Evolutionary conservation across 2,888 invertebrate species (phyloP).

Genomic region (Lumbricus terrestris): DNA sequence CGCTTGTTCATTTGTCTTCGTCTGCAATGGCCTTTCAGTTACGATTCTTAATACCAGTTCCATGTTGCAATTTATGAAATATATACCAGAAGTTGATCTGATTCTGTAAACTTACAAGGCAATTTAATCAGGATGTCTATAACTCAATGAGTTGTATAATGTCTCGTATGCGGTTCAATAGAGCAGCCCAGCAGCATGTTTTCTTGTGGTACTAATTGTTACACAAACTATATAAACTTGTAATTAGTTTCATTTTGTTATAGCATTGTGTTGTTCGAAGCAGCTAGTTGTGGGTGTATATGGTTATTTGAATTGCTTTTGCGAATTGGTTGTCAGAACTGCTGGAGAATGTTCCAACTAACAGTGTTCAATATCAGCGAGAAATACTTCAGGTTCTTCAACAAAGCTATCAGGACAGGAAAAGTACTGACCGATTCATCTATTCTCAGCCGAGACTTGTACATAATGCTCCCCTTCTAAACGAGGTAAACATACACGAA

Average conservation of each 20-base stretch:
- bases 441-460: constrained; percentile 4
- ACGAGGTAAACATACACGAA: background rate
- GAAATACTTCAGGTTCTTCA: constrained; percentile 13
- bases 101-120: background rate
- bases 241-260: background rate
- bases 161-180: background rate
- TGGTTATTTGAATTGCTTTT: background rate
- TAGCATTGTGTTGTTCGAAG: background rate
- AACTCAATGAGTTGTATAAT: background rate
- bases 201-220: background rate
- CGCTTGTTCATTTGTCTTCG: background rate
- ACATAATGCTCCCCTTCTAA: background rate
- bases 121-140: background rate
- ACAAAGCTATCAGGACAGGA: background rate
- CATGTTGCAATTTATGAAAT: background rate
- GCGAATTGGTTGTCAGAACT: background rate
- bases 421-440: background rate
- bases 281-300: background rate
- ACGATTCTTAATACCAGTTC: background rate
- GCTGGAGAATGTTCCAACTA: background rate
- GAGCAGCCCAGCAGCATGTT: background rate
- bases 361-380: background rate
- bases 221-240: background rate
- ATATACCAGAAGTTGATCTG: background rate
- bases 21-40: background rate